Percentiles rank a stretch among this genome's conserved stretches.
phyloP scores from a whole-genome alignment of 2,113 vertebrate genomes.

The Cynocephalus volans region DNA sequence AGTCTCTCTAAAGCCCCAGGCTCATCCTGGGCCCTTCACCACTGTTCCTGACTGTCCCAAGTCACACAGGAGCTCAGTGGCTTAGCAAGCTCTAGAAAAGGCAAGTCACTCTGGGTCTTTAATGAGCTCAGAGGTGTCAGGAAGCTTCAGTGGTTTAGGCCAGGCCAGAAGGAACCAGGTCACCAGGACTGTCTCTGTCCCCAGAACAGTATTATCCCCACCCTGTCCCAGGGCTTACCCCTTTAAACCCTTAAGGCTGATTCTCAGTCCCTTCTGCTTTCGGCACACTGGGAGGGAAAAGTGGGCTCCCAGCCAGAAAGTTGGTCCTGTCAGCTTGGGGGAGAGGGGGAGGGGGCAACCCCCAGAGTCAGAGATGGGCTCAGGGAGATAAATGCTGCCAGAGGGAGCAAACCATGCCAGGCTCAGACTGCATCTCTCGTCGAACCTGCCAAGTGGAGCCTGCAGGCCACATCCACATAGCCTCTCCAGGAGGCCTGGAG shows the following conservation, averaged over 20 bases:
- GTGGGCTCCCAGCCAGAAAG: not conserved
- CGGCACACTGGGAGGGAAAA: not conserved
- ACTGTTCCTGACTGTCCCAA: not conserved
- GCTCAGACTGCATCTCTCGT: not conserved
- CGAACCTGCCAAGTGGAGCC: not conserved
- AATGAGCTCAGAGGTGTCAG: not conserved
- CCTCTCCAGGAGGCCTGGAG: not conserved
- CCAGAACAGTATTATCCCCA: not conserved
- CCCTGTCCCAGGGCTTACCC: not conserved
- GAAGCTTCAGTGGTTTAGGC: not conserved
- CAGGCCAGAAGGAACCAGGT: not conserved
- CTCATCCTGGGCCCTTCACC: not conserved
- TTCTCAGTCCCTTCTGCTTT: not conserved
- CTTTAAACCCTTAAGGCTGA: not conserved
- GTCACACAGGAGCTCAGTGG: not conserved
- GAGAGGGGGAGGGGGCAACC: not conserved
- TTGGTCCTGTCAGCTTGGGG: not conserved
- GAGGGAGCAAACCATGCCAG: no score
- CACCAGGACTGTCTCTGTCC: not conserved
- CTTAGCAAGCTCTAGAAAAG: not conserved
- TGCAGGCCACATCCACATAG: not conserved
- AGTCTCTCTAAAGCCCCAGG: not conserved
- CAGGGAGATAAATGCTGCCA: not conserved
- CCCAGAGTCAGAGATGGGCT: not conserved
- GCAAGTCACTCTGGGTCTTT: not conserved